Percentiles rank a stretch among this genome's conserved stretches.
Evolutionary conservation across 2,797 vertebrate genomes (phyloP).

Genomic region (Spizella passerina): DNA sequence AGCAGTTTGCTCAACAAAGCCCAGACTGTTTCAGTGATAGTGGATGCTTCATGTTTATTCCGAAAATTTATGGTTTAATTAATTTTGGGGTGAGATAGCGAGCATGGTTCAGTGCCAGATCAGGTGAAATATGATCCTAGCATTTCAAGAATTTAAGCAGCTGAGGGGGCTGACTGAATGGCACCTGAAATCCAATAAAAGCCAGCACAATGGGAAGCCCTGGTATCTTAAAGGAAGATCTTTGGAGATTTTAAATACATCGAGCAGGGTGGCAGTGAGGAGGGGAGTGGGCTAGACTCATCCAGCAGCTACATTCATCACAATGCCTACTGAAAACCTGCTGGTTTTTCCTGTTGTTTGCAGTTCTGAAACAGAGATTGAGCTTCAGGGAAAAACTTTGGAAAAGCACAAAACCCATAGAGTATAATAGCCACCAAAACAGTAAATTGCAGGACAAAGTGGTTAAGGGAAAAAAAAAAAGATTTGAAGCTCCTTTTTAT

Average conservation of each 20-base stretch:
- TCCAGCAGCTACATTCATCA: background rate
- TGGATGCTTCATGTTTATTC: conserved; percentile 40
- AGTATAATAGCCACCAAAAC: background rate
- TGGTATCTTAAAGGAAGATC: conserved; percentile 50
- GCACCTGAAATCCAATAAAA: conserved; percentile 62
- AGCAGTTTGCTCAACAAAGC: conserved; percentile 47
- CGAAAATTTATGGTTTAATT: conserved; percentile 65
- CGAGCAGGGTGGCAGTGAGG: background rate
- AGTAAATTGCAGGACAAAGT: background rate
- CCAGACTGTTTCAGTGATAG: conserved; percentile 45
- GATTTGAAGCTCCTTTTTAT: background rate
- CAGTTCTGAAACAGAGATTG: background rate
- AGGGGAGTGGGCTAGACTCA: background rate
- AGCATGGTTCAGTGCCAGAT: conserved; percentile 47
- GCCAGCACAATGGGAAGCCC: conserved; percentile 39
- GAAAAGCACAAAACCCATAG: background rate
- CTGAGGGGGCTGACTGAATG: conserved; percentile 48
- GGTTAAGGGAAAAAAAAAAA: background rate
- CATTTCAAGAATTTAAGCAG: conserved; percentile 52
- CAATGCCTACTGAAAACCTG: background rate
- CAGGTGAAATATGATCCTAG: conserved; percentile 52
- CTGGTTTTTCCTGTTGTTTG: background rate
- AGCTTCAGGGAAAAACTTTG: background rate
- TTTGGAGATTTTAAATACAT: conserved; percentile 20
- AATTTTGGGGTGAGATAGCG: conserved; percentile 57